These are phyloP conservation scores for Eulemur macaco DNA, from an alignment of 2,113 vertebrate genomes.

Conservation along the genomic window DNA sequence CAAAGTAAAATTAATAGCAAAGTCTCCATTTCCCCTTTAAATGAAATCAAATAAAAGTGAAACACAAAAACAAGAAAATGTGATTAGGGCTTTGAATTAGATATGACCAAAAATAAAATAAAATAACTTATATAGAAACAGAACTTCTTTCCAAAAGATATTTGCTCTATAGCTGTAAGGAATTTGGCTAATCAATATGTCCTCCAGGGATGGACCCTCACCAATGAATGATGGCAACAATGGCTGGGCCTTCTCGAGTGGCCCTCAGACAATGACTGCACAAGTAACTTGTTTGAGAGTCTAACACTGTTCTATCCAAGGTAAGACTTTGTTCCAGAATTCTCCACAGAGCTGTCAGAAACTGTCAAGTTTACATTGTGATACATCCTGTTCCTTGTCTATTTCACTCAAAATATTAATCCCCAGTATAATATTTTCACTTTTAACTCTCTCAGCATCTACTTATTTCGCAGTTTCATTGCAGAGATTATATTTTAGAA, in stretches of 20 bases:
- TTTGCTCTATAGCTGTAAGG: fast-evolving
- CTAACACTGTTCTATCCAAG: background rate
- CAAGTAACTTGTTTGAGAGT: background rate
- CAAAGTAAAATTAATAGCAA: background rate
- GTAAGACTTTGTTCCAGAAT: background rate
- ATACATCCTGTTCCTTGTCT: background rate
- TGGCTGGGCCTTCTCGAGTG: background rate
- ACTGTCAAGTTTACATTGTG: background rate
- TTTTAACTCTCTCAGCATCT: background rate
- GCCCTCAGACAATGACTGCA: background rate
- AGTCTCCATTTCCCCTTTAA: background rate
- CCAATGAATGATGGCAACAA: background rate
- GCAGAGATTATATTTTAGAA: background rate
- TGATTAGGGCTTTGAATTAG: background rate
- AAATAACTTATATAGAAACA: background rate
- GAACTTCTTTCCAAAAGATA: background rate
- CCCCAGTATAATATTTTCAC: background rate
- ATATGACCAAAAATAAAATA: background rate
- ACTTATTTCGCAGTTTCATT: background rate
- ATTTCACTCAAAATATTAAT: background rate
- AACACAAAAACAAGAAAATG: background rate
- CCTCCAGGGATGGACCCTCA: background rate
- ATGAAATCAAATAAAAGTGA: background rate
- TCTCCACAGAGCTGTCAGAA: background rate
- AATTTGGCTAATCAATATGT: background rate